Base-by-base conservation (phyloP, 2,888 invertebrate genomes). In the Sphaerophoria taeniata region DNA sequence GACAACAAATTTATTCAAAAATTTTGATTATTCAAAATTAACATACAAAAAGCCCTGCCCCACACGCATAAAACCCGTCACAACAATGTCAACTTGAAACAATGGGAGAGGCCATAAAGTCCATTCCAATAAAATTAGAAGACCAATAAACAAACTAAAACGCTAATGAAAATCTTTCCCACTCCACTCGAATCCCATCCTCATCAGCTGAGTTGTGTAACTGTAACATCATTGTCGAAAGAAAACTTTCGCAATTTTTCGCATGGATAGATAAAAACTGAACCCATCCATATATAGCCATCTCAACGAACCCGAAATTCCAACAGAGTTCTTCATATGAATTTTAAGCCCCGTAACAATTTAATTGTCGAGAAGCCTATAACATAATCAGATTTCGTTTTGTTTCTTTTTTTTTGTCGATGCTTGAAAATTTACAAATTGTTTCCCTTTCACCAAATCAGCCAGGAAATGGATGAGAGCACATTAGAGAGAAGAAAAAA, bases 341-440 rank as follows among this genome's bases (percentile, higher is more conserved):
- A 51, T 74, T 78, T 56, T 70, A 49, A 74, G 53, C 51, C 58
- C 73, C 33, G 31, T 39, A 11, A 45, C 33, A 45, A 24, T 24
- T 78, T 77, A 82, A 82, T 82, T 77, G 69, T 45, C 61, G 49
- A 56, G n/a, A 39, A 39, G 39, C 39, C 39, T 39, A 82, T 77
- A 51, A 70, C 63, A 49, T 67, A 31, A 51, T 77, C 36, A 61
- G 63, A 67, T 77, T 77, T 63, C 51, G 65, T 61, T 73, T 71
- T 72, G 49, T 43, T 77, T 73, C 63, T 53, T 72, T 61, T 63
- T 71, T 67, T 56, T 43, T 55, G 61, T 72, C 24, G 55, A 72
- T 82, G 77, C 61, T 39, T 63, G 43, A 75, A 63, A 71, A 58
- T 80, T 65, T 51, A 75, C 58, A 36, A 67, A 53, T n/a, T 72